Percentiles rank a stretch among this genome's conserved stretches.
phyloP scores from a whole-genome alignment of 1,140 invertebrate species.

The Drosophila pruinosa region DNA sequence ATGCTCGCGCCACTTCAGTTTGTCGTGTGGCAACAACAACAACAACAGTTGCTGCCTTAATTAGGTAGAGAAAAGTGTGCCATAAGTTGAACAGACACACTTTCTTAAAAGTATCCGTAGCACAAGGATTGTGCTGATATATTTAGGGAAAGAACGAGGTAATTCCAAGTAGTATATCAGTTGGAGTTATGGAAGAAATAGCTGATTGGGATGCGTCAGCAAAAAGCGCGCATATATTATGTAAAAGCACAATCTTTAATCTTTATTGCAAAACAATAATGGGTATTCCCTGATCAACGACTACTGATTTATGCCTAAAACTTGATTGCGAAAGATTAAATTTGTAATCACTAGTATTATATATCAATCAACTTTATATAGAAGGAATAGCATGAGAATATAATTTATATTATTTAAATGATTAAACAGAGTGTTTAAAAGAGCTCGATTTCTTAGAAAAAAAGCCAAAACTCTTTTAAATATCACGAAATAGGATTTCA shows the following conservation, averaged over 20 bases:
- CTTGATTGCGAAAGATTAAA: neutral
- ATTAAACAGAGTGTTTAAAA: too few relatives aligned
- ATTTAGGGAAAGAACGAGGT: neutral
- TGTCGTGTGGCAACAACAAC: slow-evolving; percentile 36
- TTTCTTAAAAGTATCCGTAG: neutral
- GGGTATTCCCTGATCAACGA: slow-evolving; percentile 1
- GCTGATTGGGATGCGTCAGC: neutral
- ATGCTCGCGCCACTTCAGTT: slow-evolving; percentile 40
- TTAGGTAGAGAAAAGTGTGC: slow-evolving; percentile 65
- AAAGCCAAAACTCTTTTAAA: too few relatives aligned
- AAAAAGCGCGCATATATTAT: neutral
- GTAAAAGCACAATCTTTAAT: neutral
- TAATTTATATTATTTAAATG: too few relatives aligned
- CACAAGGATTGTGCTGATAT: neutral
- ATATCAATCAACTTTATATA: too few relatives aligned
- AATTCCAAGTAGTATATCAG: neutral
- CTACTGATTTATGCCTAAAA: neutral
- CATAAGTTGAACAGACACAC: slow-evolving; percentile 35
- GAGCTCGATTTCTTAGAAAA: too few relatives aligned
- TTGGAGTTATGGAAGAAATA: neutral
- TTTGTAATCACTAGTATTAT: neutral
- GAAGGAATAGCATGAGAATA: neutral
- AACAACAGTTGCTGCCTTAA: slow-evolving; percentile 52
- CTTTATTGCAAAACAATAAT: slow-evolving; percentile 2
- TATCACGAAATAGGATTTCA: too few relatives aligned